phyloP scores from a whole-genome alignment of 2,113 vertebrate species.

The Ptychochromis oligacanthus region DNA sequence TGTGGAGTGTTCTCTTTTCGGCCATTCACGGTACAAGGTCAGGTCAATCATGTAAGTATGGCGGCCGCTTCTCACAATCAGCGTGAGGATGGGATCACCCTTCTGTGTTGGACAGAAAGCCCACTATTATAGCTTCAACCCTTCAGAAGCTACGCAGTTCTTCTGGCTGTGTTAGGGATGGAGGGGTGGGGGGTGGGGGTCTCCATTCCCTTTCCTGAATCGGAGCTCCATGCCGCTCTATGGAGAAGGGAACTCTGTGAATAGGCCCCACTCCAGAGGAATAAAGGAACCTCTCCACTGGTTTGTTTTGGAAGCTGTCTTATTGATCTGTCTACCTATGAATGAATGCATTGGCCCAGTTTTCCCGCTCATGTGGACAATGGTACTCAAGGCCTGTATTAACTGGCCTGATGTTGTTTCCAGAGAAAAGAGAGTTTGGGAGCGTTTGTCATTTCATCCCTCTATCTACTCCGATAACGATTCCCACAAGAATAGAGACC shows the following conservation, averaged over 20 bases:
- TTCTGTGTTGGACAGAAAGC: constrained; percentile 63
- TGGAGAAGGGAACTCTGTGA: constrained; percentile 64
- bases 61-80: constrained; percentile 52
- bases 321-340: constrained; percentile 78
- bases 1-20: constrained; percentile 61
- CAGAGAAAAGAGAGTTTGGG: constrained; percentile 56
- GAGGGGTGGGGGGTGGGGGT: constrained; percentile 24
- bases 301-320: constrained; percentile 83
- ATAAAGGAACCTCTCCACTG: constrained; percentile 76
- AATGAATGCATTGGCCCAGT: constrained; percentile 70
- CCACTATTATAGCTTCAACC: constrained; percentile 59
- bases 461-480: constrained; percentile 36
- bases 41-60: constrained; percentile 50
- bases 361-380: constrained; percentile 70
- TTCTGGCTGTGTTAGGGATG: constrained; percentile 31
- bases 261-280: constrained; percentile 69
- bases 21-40: constrained; percentile 64
- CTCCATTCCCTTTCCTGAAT: constrained; percentile 45
- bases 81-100: constrained; percentile 59
- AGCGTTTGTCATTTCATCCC: constrained; percentile 48
- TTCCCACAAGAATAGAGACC: constrained; percentile 45
- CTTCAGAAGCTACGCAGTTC: constrained; percentile 62
- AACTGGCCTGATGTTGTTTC: constrained; percentile 53
- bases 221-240: constrained; percentile 45
- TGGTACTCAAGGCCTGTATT: constrained; percentile 73